Percentiles rank a stretch among this genome's conserved stretches.
Evolutionary conservation across 2,113 vertebrate genomes (phyloP).

Genomic region (Gyps fulvus): DNA sequence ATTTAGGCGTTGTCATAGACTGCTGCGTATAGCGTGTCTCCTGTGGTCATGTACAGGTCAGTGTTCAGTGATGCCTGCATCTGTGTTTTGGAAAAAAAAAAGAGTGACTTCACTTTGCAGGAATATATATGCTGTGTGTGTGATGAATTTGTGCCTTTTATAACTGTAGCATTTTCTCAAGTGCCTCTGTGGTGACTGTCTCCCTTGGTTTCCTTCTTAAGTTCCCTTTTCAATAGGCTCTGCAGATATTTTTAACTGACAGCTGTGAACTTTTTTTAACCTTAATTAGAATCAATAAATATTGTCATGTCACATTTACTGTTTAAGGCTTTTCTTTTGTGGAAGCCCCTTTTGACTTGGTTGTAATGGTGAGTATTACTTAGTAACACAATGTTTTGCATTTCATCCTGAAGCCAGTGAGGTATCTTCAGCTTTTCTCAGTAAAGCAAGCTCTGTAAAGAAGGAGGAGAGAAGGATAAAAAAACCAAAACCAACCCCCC

Average conservation of each 20-base stretch:
- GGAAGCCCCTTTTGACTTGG: neutral
- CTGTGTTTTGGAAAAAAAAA: conserved; percentile 35
- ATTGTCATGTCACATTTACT: conserved; percentile 2
- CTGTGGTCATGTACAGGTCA: conserved; percentile 21
- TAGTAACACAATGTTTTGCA: neutral
- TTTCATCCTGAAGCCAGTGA: neutral
- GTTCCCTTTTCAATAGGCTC: conserved; percentile 34
- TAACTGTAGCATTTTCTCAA: conserved; percentile 68
- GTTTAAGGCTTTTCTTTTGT: neutral
- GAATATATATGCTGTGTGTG: conserved; percentile 51
- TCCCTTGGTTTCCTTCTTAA: conserved; percentile 41
- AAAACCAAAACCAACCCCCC: neutral
- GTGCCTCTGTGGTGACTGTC: conserved; percentile 68
- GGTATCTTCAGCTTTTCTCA: neutral
- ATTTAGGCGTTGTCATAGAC: neutral
- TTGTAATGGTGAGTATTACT: neutral
- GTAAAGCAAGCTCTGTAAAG: neutral
- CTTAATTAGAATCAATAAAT: conserved; percentile 64
- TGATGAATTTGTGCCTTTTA: conserved; percentile 69
- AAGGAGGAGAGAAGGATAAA: neutral
- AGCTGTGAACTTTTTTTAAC: conserved; percentile 59
- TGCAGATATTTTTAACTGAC: conserved; percentile 62
- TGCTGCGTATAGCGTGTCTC: neutral
- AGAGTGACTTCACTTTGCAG: conserved; percentile 38
- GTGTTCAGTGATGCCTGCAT: conserved; percentile 42